phyloP scores from a whole-genome alignment of 2,113 vertebrate genomes.

The Siniperca chuatsi region DNA sequence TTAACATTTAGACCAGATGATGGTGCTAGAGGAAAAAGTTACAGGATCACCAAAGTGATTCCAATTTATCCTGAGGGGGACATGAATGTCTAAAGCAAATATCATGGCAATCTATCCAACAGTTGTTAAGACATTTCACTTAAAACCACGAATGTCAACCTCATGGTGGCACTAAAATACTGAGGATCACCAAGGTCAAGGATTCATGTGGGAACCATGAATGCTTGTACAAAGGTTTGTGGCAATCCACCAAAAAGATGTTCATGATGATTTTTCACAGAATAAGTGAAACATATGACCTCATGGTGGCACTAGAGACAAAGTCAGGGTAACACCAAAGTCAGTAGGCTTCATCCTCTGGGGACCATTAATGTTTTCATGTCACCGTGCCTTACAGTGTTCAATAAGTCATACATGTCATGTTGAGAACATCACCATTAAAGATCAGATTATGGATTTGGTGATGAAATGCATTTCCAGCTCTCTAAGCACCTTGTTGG shows the following conservation, averaged over 20 bases:
- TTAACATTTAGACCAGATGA: too few relatives aligned
- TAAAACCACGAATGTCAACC: too few relatives aligned
- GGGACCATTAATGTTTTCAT: background rate
- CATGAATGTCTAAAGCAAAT: too few relatives aligned
- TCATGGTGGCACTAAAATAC: too few relatives aligned
- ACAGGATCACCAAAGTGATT: too few relatives aligned
- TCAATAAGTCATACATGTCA: background rate
- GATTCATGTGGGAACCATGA: background rate
- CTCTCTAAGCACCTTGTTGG: background rate
- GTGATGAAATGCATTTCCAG: background rate
- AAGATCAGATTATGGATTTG: background rate
- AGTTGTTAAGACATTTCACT: too few relatives aligned
- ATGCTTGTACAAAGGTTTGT: background rate
- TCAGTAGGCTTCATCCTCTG: background rate
- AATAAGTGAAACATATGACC: background rate
- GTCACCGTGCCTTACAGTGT: background rate
- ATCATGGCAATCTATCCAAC: too few relatives aligned
- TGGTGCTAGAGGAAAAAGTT: too few relatives aligned
- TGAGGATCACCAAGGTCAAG: too few relatives aligned
- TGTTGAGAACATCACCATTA: background rate
- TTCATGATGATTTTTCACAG: background rate
- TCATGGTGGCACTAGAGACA: background rate
- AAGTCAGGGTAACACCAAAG: background rate
- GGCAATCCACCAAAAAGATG: background rate
- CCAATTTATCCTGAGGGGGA: too few relatives aligned